Base-by-base conservation (phyloP, 2,888 invertebrate species). In the Endotricha flammealis region DNA sequence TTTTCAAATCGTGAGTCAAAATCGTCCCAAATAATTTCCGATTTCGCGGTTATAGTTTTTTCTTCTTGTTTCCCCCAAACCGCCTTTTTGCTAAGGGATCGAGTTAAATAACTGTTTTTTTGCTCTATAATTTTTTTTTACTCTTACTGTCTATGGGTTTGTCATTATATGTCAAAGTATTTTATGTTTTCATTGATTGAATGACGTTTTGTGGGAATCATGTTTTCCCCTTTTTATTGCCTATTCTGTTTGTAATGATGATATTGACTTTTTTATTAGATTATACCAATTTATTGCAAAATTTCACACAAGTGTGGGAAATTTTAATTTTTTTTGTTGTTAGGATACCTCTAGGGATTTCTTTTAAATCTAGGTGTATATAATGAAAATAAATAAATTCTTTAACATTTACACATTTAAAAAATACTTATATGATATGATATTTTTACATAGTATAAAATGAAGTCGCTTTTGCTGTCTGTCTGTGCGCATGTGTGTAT, bases 121-220 rank as follows among this genome's bases (percentile, higher is more conserved):
- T n/a, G n/a, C n/a, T n/a, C n/a, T n/a, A n/a, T n/a, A n/a, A n/a
- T 11, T 54, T 61, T 60, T 53, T 52, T 58, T 48, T 51, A 50
- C 38, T 35, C 40, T 40, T 49, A 43, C 44, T 53, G 48, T 58
- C 53, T 50, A 66, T 67, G 62, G 68, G 61, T 76, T 72, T 67
- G 73, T 77, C 74, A 78, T 75, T 77, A 72, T 64, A 68, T 72
- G 79, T 83, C 83, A 82, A 81, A 83, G 60, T 78, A 77, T 82
- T 81, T 80, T 78, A 78, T 71, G 67, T 69, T 77, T 61, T 64
- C 63, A 76, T 78, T 68, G 69, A 76, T 74, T 58, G 58, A 46
- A 59, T 39, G 37, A 53, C 61, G 62, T 66, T 62, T n/a, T 57
- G 82, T 81, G 85, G 65, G 82, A 83, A 83, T 53, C 28, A 22